These are phyloP conservation scores for Pionites leucogaster DNA, from an alignment of 2,113 vertebrate species.

Conservation along the genomic window DNA sequence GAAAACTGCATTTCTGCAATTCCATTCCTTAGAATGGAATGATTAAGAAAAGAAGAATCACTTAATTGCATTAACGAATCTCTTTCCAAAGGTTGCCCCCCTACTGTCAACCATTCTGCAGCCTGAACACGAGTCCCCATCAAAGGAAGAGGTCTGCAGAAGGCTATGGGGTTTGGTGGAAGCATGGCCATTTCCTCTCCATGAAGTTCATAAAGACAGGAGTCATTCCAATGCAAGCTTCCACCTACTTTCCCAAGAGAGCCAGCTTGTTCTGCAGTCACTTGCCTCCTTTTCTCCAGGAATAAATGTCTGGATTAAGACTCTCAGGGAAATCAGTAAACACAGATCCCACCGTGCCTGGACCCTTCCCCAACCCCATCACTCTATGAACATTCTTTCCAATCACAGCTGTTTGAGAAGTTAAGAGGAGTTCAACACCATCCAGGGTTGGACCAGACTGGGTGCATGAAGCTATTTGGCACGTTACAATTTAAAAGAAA, in stretches of 20 bases:
- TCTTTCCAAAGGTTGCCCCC: fast-evolving
- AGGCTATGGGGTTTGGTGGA: fast-evolving
- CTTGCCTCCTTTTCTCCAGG: neutral
- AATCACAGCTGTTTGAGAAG: neutral
- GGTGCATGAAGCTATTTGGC: neutral
- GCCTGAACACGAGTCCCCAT: fast-evolving
- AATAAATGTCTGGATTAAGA: neutral
- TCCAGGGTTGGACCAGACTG: neutral
- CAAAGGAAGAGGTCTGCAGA: neutral
- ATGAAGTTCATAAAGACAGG: fast-evolving
- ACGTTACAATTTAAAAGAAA: neutral
- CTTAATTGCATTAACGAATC: neutral
- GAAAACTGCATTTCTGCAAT: neutral
- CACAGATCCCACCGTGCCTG: neutral
- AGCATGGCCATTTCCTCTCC: fast-evolving
- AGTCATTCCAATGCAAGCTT: neutral
- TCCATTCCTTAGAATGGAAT: neutral
- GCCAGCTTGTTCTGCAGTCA: neutral
- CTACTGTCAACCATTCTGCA: neutral
- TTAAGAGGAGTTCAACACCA: neutral
- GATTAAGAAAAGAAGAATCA: neutral
- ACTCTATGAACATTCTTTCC: neutral
- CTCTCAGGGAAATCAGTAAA: neutral
- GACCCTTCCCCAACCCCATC: neutral
- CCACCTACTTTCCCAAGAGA: neutral